Percentiles rank a stretch among this genome's conserved stretches.
Conservation (phyloP, 2,113 vertebrate species). For the Parotia lawesii region DNA sequence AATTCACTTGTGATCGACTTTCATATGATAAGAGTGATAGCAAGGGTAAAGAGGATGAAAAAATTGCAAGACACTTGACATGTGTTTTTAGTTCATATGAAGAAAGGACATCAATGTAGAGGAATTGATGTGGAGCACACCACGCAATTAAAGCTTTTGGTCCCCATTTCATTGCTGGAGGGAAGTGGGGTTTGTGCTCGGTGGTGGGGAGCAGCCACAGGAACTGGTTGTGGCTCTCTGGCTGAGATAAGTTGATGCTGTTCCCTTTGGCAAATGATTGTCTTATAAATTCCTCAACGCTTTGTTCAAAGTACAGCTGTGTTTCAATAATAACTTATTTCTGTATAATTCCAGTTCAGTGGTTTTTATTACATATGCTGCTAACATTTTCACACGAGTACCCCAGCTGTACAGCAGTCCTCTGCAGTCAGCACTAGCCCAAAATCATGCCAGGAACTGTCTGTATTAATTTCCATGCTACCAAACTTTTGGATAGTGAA, state of each 20-base stretch:
- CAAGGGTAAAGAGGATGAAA: background rate
- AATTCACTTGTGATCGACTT: slow-evolving; percentile 39
- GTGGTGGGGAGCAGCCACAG: slow-evolving; percentile 2
- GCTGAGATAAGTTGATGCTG: slow-evolving; percentile 36
- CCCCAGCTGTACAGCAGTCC: slow-evolving; percentile 13
- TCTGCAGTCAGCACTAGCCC: background rate
- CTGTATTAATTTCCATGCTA: background rate
- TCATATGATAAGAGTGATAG: background rate
- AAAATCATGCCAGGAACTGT: background rate
- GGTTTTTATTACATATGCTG: slow-evolving; percentile 38
- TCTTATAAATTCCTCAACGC: slow-evolving; percentile 16
- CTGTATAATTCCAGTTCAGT: slow-evolving; percentile 31
- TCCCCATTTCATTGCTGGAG: background rate
- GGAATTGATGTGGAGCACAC: background rate
- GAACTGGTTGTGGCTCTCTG: slow-evolving; percentile 43
- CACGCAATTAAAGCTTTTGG: background rate
- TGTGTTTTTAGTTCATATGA: background rate
- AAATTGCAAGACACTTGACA: background rate
- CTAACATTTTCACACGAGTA: slow-evolving; percentile 50
- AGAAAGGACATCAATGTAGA: background rate
- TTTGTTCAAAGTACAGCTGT: slow-evolving; percentile 55
- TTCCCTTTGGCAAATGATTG: slow-evolving; percentile 52
- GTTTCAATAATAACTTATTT: slow-evolving; percentile 53
- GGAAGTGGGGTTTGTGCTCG: background rate
- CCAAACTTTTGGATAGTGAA: background rate